Evolutionary conservation across 2,888 invertebrate genomes (phyloP), one percentile per base, ranked within the genome.

Genomic region (Stenoptilia bipunctidactyla): DNA sequence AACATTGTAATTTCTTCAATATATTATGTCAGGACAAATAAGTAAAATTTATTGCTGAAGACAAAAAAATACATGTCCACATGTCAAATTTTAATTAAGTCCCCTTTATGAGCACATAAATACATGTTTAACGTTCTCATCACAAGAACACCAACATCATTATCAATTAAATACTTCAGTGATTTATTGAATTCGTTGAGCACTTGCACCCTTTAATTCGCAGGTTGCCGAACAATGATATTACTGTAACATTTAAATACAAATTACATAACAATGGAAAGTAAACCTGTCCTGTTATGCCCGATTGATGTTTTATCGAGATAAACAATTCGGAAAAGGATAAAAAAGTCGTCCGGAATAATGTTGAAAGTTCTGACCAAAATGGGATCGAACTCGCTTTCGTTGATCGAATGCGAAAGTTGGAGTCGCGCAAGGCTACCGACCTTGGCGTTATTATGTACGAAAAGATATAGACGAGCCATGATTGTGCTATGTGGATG

Each of bases 281-380:
- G 82, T 72, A 61, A 58, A 67, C 69, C 61, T 66, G 70, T 61
- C 69, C 63, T 63, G 57, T 65, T 61, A 55, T 56, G 61, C 57
- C 61, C 68, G 67, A 74, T 74, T 69, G 75, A 74, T 66, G 71
- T 55, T 62, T 67, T 70, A 70, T 69, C 67, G 65, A 66, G 66
- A 64, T 61, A 66, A 62, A 58, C 61, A 71, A 71, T 74, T 30
- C 30, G 66, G 68, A 70, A 72, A 73, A 71, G 68, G 68, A 70
- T 68, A 80, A 80, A 82, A 80, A 77, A 30, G 73, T 67, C 58
- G 74, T 69, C 66, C 58, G 69, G 55, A 60, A 62, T 59, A 65
- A 65, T 60, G 66, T 71, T 66, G 77, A 77, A 80, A 79, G 76
- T 71, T 75, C 74, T 70, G 69, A 56, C 70, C 70, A 61, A 76